Evolutionary conservation across 2,113 vertebrate species (phyloP), one percentile per base, ranked within the genome.

Genomic region (Nannospalax galili): DNA sequence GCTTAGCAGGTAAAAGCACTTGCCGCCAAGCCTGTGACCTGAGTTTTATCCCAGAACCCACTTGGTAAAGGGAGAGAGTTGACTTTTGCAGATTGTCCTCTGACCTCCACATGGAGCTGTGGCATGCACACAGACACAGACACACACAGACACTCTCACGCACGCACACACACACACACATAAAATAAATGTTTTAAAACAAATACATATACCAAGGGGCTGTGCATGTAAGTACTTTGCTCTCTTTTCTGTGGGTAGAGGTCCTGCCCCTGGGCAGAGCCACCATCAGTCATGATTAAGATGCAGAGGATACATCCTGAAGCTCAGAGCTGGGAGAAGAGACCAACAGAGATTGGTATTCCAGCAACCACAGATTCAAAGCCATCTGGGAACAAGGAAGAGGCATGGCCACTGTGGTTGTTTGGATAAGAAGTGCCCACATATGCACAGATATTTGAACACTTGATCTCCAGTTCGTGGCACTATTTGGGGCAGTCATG

Each of bases 261-360:
- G 56, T 28, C 32, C 20, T 30, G 0, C 32, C 14, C 28, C 48
- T 74, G 45, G 58, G 45, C n/a, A 5, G 30, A 30, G 12, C 19
- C 35, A 45, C 6, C 2, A 14, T 16, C 9, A 24, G 35, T 1
- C 32, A 24, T 0, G 0, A 5, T 58, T 52, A 7, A 20, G 77
- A 42, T 9, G 26, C 35, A 37, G 30, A 28, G 6, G 20, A 5
- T n/a, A 2, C 5, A 5, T 12, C 5, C 19, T 7, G 32, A 35
- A 35, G 62, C 24, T 60, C 20, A 40, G 14, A 79, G 5, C 69
- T 17, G 7, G 26, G 5, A 78, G 30, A 64, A 32, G 52, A 84
- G 45, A 40, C 65, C 62, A 62, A 2, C 5, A 42, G 4, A 52
- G 48, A 52, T 52, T 52, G 48, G 48, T 52, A 52, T 52, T 52